Base-by-base conservation (phyloP, 2,888 invertebrate species). In the Platycnemis pennipes region DNA sequence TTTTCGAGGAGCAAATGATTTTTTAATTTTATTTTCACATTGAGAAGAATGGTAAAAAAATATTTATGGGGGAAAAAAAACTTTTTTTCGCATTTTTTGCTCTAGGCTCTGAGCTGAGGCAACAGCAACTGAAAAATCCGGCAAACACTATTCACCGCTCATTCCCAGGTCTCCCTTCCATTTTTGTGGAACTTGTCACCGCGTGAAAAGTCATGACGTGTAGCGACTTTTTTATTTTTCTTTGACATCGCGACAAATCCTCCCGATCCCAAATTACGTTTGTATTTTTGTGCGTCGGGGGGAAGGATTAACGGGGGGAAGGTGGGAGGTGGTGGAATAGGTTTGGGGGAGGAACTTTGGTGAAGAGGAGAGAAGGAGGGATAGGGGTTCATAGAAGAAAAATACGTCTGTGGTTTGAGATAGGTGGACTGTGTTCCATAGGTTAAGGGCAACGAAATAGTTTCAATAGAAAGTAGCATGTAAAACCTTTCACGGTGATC, bases 201-300 rank as follows among this genome's bases (percentile, higher is more conserved):
- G 11, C 77, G 37, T 31, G 77, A 77, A 77, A 37, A 77, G 77
- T 16, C 77, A 16, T 77, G 37, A 77, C 31, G 77, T 77, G n/a
- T n/a, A n/a, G n/a, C 77, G 63, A 77, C 77, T 3, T 16, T 63
- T 63, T n/a, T n/a, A n/a, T n/a, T 91, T 63, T 69, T 69, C 91
- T 63, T 42, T 45, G 91, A 91, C 63, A 91, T 44, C 63, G 63
- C n/a, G 91, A 91, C 91, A 91, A 69, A 91, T 91, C 91, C 91
- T 91, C 87, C 26, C 91, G 63, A 11, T 63, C 63, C 69, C 63
- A 91, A 91, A 91, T 69, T 91, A 44, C 63, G 56, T 91, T 63
- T 49, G 91, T 44, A 63, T 91, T 91, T 89, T 53, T 19, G 63
- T 37, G 63, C n/a, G 13, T 19, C 16, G 56, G 56, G 26, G 37